These are phyloP conservation scores for Hyposoter didymator DNA, from an alignment of 2,888 invertebrate genomes.

Conservation along the genomic window DNA sequence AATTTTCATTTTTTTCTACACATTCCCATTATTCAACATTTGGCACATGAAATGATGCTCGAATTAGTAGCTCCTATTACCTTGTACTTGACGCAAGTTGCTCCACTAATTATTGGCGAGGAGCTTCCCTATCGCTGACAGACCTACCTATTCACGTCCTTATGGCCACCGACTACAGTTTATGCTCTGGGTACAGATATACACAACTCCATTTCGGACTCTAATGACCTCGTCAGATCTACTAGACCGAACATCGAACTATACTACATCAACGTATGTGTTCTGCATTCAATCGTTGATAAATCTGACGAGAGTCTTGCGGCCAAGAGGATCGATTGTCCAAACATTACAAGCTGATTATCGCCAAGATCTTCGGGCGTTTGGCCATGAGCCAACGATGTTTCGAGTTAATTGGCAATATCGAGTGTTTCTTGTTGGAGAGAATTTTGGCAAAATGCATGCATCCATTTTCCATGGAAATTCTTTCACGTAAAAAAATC, in stretches of 20 bases:
- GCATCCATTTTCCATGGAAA: background rate
- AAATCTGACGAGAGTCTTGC: background rate
- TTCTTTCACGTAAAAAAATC: background rate
- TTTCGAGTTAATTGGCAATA: background rate
- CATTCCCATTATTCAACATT: background rate
- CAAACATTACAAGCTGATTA: background rate
- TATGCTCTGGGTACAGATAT: conserved; percentile 16
- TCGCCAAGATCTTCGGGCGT: background rate
- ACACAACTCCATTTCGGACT: conserved; percentile 1
- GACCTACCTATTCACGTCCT: conserved; percentile 14
- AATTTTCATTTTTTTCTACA: background rate
- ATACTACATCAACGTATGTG: conserved; percentile 12
- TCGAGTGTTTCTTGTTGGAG: background rate
- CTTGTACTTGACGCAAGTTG: conserved; percentile 80
- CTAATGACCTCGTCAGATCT: conserved; percentile 13
- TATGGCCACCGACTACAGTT: conserved; percentile 23
- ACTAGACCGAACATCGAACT: conserved; percentile 16
- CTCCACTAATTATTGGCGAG: conserved; percentile 80
- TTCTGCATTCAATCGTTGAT: conserved; percentile 13
- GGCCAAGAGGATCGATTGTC: background rate
- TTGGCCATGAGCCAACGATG: background rate
- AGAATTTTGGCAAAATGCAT: background rate
- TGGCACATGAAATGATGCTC: background rate
- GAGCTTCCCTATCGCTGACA: conserved; percentile 58
- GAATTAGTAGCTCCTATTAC: conserved; percentile 77